These are phyloP conservation scores for Siniperca chuatsi DNA, from an alignment of 2,113 vertebrate genomes.

Conservation along the genomic window DNA sequence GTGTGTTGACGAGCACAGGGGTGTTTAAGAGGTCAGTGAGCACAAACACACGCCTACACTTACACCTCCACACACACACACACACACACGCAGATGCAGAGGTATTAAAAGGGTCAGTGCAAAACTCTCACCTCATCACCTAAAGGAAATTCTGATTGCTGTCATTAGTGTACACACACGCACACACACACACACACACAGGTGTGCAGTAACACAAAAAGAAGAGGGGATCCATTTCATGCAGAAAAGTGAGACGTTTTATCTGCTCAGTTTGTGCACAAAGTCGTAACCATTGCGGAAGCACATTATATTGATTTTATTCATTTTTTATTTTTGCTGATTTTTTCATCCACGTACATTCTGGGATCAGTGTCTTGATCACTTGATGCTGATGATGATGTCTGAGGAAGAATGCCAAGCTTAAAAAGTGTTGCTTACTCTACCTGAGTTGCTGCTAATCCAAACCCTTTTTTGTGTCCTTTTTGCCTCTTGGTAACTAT, in stretches of 20 bases:
- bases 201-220: conserved; percentile 24
- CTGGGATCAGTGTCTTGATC: no score
- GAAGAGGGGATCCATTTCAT: background rate
- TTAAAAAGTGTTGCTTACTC: background rate
- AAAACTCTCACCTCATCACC: conserved; percentile 76
- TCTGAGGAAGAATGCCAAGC: background rate
- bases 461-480: background rate
- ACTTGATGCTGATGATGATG: background rate
- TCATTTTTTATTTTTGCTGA: background rate
- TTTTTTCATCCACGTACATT: background rate
- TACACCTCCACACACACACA: conserved; percentile 52
- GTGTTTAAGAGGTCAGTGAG: conserved; percentile 87
- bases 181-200: conserved; percentile 20
- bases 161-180: conserved; percentile 67
- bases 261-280: background rate
- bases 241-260: conserved; percentile 9
- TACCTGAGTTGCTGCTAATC: background rate
- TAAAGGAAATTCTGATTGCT: conserved; percentile 76
- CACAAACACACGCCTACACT: conserved; percentile 74
- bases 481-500: background rate
- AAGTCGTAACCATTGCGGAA: background rate
- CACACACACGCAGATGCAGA: conserved; percentile 62
- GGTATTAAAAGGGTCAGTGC: conserved; percentile 81
- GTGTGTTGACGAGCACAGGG: conserved; percentile 84
- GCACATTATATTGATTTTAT: background rate